Base-by-base conservation (phyloP, 2,888 invertebrate species). In the Chrysolina haemoptera region DNA sequence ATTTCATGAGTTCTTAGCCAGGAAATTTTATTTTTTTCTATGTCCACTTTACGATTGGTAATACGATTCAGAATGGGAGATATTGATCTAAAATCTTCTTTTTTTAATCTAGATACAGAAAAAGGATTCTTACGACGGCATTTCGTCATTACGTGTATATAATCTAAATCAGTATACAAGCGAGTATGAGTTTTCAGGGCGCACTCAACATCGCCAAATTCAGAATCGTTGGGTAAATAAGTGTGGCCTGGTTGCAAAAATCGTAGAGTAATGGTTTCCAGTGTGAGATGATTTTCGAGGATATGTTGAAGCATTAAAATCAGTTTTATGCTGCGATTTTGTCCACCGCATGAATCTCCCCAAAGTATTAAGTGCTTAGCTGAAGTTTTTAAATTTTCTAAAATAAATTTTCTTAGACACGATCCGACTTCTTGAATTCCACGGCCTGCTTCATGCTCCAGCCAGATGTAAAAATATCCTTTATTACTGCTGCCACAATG, bases 131-230 rank as follows among this genome's bases (percentile, higher is more conserved):
- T 80, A 71, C 55, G 48, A 20, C 79, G 71, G 67, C 78, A 81
- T n/a, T 66, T 62, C 74, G 55, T 70, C 77, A 82, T 82, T 10
- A 82, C 72, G 6, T 71, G 59, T 11, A 80, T 74, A 46, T 77
- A 79, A 71, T 82, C 78, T 50, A 41, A 20, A 40, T 64, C 68
- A 62, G 79, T 76, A 70, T 78, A 80, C 18, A 82, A 64, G 72
- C 69, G 59, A 67, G 68, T 70, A 5, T 80, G 79, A 14, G 53
- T 71, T 75, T 82, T 82, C 20, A 80, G 65, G 55, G 78, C 76
- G 69, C 75, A 76, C 50, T 82, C 78, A 22, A 81, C 78, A 62
- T 82, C 80, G 41, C 78, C 79, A 74, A 80, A 82, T 22, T 82
- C 74, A 14, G 71, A 71, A 66, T 82, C 79, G 62, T 81, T 80